Conservation (phyloP, 1,140 invertebrate species). For the Hylaeus volcanicus region DNA sequence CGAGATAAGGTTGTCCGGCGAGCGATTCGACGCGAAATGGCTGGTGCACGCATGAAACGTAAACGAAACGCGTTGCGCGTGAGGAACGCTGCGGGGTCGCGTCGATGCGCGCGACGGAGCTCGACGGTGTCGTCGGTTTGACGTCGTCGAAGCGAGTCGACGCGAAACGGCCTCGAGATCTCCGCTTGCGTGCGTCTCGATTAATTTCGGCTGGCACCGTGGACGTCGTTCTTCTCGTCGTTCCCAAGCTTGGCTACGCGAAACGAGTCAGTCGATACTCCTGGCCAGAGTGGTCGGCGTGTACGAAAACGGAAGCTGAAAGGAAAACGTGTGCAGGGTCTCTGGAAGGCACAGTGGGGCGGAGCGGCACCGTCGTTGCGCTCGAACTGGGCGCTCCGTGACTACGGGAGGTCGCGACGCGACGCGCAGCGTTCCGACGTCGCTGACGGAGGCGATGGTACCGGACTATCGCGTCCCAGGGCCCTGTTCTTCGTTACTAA, state of each 20-base stretch:
- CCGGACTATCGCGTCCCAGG: slow-evolving; percentile 26
- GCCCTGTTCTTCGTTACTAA: slow-evolving; percentile 5
- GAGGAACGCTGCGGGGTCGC: slow-evolving; percentile 73
- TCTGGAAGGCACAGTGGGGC: slow-evolving; percentile 20
- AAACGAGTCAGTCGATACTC: background rate
- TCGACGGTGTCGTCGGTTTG: slow-evolving; percentile 73
- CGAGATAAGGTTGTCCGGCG: background rate
- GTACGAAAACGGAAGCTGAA: slow-evolving; percentile 16
- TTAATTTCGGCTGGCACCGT: background rate
- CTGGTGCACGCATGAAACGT: slow-evolving; percentile 23
- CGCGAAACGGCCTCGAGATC: background rate
- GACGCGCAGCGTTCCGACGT: slow-evolving; percentile 31
- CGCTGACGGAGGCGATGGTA: slow-evolving; percentile 13
- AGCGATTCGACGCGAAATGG: slow-evolving; percentile 27
- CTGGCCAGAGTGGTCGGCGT: background rate
- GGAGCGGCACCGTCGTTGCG: slow-evolving; percentile 30
- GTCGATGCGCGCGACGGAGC: slow-evolving; percentile 78
- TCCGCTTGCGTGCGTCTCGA: background rate
- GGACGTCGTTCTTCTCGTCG: background rate
- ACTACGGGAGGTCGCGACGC: slow-evolving; percentile 16
- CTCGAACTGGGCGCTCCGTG: slow-evolving; percentile 7
- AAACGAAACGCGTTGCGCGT: slow-evolving; percentile 29
- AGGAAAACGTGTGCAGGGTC: background rate
- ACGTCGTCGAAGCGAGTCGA: slow-evolving; percentile 76
- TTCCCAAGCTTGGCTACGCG: background rate